Evolutionary conservation across 2,113 vertebrate species (phyloP), one percentile per base, ranked within the genome.

Genomic region (Laterallus jamaicensis): DNA sequence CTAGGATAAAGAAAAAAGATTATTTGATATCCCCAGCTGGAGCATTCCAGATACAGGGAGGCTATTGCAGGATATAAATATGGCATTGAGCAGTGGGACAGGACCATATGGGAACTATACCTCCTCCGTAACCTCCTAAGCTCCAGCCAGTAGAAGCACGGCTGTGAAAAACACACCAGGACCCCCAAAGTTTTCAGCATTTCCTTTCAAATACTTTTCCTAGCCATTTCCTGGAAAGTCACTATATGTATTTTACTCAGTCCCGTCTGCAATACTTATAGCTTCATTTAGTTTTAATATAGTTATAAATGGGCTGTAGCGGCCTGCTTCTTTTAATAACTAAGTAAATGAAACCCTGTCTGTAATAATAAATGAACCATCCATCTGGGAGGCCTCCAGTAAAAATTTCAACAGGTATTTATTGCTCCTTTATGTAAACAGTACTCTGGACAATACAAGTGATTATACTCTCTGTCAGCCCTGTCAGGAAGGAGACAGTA

Each of bases 261-360:
- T 86, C 91, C 93, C 6, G 13, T 91, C 94, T 93, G 89, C 90
- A 93, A 97, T 96, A 95, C 91, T 97, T 95, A 96, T 29, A 92
- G 94, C 89, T 96, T 97, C 94, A 97, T 97, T 97, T 95, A 95
- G 92, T 97, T 97, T 97, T 97, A 96, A 96, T 96, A 97, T 93
- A 92, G 93, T 97, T 97, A 96, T 95, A 97, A 96, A 97, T 96
- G 94, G 92, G 84, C 94, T 96, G 95, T 93, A 94, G 94, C 94
- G 8, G 93, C 90, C 93, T 94, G 93, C 70, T 96, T 96, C 95
- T 96, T 97, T 95, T 97, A 96, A 97, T 97, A 96, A 96, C 94
- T 93, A 95, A 94, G 95, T 95, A 96, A 96, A 97, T 97, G 95
- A 97, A 97, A 96, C 89, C 78, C 84, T 96, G 95, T 97, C 97